phyloP scores from a whole-genome alignment of 1,140 invertebrate species.

The Theocolax elegans region DNA sequence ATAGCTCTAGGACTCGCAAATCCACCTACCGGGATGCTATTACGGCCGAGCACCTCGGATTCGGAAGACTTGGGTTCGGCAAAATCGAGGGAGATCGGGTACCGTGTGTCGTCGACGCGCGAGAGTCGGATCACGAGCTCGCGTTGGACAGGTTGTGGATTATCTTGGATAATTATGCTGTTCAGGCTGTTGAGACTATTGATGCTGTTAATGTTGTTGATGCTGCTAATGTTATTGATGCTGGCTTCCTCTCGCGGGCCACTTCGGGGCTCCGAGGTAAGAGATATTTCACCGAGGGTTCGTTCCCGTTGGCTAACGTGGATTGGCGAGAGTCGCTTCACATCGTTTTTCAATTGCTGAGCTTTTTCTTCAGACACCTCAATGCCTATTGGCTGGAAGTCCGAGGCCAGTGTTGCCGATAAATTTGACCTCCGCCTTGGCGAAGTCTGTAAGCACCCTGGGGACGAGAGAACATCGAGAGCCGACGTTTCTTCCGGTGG shows the following conservation, averaged over 20 bases:
- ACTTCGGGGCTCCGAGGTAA: slow-evolving; percentile 54
- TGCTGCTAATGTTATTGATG: background rate
- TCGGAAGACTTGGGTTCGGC: background rate
- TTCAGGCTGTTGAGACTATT: too few relatives aligned
- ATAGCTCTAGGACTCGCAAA: slow-evolving; percentile 13
- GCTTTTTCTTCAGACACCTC: slow-evolving; percentile 62
- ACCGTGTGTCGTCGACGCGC: slow-evolving; percentile 38
- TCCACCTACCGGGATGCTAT: background rate
- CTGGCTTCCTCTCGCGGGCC: too few relatives aligned
- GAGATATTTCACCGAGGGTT: slow-evolving; percentile 62
- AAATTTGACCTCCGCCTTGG: background rate
- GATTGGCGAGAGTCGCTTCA: slow-evolving; percentile 61
- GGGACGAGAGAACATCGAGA: too few relatives aligned
- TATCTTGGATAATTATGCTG: too few relatives aligned
- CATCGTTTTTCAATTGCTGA: slow-evolving; percentile 59
- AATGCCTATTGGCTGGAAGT: slow-evolving; percentile 59
- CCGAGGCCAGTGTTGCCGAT: slow-evolving; percentile 23
- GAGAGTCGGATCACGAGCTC: slow-evolving; percentile 44
- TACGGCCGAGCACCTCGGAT: background rate
- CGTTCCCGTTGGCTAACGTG: slow-evolving; percentile 61
- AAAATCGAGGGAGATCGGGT: background rate
- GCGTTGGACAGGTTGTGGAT: background rate
- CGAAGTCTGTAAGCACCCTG: too few relatives aligned
- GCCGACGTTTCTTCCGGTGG: too few relatives aligned
- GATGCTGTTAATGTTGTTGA: background rate